phyloP scores from a whole-genome alignment of 1,140 invertebrate genomes.

The Penaeus chinensis region DNA sequence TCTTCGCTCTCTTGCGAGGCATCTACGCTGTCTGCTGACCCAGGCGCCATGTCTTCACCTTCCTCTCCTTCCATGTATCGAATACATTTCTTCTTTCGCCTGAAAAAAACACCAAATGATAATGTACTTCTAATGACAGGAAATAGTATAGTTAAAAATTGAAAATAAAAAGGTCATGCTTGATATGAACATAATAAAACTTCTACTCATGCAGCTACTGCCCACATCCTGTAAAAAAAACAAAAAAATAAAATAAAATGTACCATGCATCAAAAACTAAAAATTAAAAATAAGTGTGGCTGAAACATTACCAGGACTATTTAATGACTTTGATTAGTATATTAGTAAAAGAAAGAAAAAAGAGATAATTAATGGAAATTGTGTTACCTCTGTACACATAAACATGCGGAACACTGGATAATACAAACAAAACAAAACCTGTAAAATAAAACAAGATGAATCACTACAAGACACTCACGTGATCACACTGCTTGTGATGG shows the following conservation, averaged over 20 bases:
- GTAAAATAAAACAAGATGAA: conserved; percentile 60
- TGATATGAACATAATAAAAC: conserved; percentile 48
- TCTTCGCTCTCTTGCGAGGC: conserved; percentile 64
- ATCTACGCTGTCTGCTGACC: conserved; percentile 63
- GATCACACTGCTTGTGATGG: conserved; percentile 58
- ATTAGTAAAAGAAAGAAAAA: conserved; percentile 60
- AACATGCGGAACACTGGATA: conserved; percentile 53
- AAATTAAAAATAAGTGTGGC: conserved; percentile 43
- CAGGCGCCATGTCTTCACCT: conserved; percentile 56
- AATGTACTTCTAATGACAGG: conserved; percentile 27
- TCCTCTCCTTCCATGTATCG: conserved; percentile 81
- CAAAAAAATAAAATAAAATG: conserved; percentile 51
- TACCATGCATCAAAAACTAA: conserved; percentile 56
- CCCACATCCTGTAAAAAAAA: conserved; percentile 61
- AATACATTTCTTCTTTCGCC: conserved; percentile 98
- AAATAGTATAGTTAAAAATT: conserved; percentile 7
- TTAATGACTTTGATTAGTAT: conserved; percentile 42
- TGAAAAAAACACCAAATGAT: conserved; percentile 70
- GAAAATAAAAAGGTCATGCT: conserved; percentile 50
- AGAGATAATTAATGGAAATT: conserved; percentile 52
- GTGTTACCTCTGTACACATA: conserved; percentile 54
- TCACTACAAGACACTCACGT: conserved; percentile 61
- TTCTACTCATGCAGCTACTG: conserved; percentile 61
- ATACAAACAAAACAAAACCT: conserved; percentile 62
- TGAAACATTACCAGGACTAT: conserved; percentile 40